Evolutionary conservation across 2,888 invertebrate species (phyloP).

Genomic region (Orthosia cruda): DNA sequence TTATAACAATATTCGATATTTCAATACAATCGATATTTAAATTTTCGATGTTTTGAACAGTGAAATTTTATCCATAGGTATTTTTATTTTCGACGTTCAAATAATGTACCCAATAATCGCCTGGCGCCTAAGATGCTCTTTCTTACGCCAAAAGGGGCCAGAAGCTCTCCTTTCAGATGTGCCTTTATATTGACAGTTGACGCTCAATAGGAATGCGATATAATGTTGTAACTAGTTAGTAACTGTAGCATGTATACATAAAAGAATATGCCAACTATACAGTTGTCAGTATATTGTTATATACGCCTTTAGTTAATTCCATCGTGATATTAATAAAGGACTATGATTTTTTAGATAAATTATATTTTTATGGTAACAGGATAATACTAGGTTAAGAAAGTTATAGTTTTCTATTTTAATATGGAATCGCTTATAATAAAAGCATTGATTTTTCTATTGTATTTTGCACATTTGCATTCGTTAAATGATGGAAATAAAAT

Average conservation of each 20-base stretch:
- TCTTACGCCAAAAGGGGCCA: background rate
- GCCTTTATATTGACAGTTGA: conserved; percentile 20
- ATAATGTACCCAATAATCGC: background rate
- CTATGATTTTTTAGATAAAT: conserved; percentile 8
- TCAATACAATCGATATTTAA: no score
- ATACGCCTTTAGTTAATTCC: conserved; percentile 10
- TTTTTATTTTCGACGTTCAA: no score
- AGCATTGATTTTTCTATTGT: conserved; percentile 20
- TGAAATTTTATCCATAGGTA: no score
- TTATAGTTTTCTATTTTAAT: conserved; percentile 38
- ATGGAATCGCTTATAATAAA: conserved; percentile 19
- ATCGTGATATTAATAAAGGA: conserved; percentile 40
- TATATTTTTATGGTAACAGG: conserved; percentile 32
- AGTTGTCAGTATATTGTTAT: background rate
- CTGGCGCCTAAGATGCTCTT: background rate
- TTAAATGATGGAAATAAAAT: conserved; percentile 37
- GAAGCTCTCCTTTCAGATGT: conserved; percentile 2
- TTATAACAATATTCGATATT: no score
- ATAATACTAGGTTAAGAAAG: conserved; percentile 23
- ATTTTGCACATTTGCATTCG: conserved; percentile 33
- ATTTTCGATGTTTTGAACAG: no score
- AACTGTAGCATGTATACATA: background rate
- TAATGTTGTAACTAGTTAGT: conserved; percentile 20
- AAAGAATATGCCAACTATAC: background rate
- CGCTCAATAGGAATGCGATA: background rate